phyloP scores from a whole-genome alignment of 2,888 invertebrate genomes.

The Ichneumon xanthorius region DNA sequence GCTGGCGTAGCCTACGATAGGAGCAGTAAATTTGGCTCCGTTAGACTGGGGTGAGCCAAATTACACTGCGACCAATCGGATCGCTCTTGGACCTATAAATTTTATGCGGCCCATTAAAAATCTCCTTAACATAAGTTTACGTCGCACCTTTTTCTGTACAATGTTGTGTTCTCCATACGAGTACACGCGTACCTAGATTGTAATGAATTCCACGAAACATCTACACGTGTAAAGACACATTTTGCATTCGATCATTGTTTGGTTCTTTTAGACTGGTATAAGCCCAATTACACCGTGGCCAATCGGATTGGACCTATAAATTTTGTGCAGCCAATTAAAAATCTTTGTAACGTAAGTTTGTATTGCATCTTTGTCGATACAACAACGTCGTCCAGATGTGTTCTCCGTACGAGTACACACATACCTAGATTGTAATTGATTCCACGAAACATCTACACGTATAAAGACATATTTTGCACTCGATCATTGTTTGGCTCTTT shows the following conservation, averaged over 20 bases:
- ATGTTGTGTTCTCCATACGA: background rate
- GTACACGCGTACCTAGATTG: too few relatives aligned
- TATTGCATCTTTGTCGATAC: background rate
- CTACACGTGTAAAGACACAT: too few relatives aligned
- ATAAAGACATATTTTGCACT: too few relatives aligned
- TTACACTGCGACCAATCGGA: constrained; percentile 3
- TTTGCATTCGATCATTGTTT: too few relatives aligned
- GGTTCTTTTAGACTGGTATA: background rate
- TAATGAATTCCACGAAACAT: too few relatives aligned
- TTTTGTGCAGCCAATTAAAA: background rate
- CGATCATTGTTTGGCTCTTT: too few relatives aligned
- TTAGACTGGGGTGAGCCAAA: background rate
- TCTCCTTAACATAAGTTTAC: background rate
- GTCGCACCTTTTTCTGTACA: background rate
- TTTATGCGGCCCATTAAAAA: background rate
- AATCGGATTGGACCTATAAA: background rate
- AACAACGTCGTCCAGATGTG: background rate
- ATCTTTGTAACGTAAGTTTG: background rate
- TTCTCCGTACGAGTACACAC: background rate
- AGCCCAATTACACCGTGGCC: constrained; percentile 1
- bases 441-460: too few relatives aligned
- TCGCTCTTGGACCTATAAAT: background rate
- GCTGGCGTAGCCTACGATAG: too few relatives aligned
- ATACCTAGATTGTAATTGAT: too few relatives aligned
- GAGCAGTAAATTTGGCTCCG: background rate